These are phyloP conservation scores for Lichenostomus cassidix DNA, from an alignment of 2,113 vertebrate genomes.

Conservation along the genomic window DNA sequence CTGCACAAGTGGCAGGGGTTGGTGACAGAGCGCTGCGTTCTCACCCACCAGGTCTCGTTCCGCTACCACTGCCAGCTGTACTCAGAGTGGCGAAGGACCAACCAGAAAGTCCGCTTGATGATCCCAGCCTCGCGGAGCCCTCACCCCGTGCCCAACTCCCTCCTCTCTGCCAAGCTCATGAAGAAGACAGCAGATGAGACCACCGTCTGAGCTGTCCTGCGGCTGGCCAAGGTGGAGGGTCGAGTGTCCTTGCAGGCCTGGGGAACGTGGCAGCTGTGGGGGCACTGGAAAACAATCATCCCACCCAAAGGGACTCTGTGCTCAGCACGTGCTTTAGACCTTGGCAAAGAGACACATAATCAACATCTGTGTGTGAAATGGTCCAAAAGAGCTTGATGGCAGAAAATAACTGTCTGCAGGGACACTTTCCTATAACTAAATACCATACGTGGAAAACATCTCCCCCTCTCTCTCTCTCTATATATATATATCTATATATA, in stretches of 20 bases:
- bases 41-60: slow-evolving; percentile 87
- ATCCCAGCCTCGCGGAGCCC: slow-evolving; percentile 78
- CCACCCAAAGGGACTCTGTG: neutral
- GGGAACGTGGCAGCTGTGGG: neutral
- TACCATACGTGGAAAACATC: neutral
- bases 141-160: slow-evolving; percentile 81
- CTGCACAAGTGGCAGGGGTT: rapidly evolving
- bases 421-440: slow-evolving; percentile 38
- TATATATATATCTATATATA: slow-evolving; percentile 44
- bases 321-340: neutral
- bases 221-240: neutral
- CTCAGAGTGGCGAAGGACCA: slow-evolving; percentile 93
- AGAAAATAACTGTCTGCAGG: slow-evolving; percentile 16
- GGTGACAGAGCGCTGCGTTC: neutral
- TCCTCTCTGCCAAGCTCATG: slow-evolving; percentile 82
- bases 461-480: neutral
- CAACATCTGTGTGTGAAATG: neutral
- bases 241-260: rapidly evolving
- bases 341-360: neutral
- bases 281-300: neutral
- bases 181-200: slow-evolving; percentile 88
- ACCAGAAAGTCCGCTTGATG: slow-evolving; percentile 92
- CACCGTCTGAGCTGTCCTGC: slow-evolving; percentile 77
- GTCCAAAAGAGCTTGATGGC: neutral
- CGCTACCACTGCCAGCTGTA: slow-evolving; percentile 98